Percentiles rank a stretch among this genome's conserved stretches.
Conservation (phyloP, 2,113 vertebrate genomes). For the Setophaga kirtlandii region DNA sequence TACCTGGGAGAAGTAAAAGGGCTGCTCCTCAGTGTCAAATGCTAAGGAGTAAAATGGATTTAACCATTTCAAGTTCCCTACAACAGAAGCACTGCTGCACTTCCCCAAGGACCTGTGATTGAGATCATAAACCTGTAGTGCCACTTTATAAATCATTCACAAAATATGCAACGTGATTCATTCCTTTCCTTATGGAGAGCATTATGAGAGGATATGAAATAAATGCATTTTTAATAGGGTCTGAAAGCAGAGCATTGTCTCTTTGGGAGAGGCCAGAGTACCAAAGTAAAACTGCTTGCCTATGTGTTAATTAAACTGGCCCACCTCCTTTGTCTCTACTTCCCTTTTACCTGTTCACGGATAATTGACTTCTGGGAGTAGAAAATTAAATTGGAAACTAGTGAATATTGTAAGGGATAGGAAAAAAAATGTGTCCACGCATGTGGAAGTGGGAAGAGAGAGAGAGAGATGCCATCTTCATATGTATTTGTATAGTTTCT, state of each 20-base stretch:
- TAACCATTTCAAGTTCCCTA: not conserved
- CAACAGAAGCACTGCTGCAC: not conserved
- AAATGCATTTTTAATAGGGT: constrained; percentile 60
- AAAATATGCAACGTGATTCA: constrained; percentile 16
- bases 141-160: constrained; percentile 56
- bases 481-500: not conserved
- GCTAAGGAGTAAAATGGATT: not conserved
- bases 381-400: constrained; percentile 27
- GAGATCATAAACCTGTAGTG: constrained; percentile 20
- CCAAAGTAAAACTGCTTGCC: constrained; percentile 22
- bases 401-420: not conserved
- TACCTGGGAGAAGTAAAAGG: not conserved
- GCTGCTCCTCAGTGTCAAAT: not conserved
- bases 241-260: constrained; percentile 13
- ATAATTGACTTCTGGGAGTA: constrained; percentile 49
- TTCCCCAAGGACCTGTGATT: not conserved
- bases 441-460: not conserved
- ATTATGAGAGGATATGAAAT: constrained; percentile 43
- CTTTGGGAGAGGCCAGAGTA: not conserved
- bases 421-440: not conserved
- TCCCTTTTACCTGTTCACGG: constrained; percentile 4
- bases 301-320: constrained; percentile 51
- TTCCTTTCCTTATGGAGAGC: constrained; percentile 13
- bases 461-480: not conserved
- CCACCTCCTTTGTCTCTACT: constrained; percentile 14